Evolutionary conservation across 2,888 invertebrate genomes (phyloP).

Genomic region (Scrobipalpa atriplicella): DNA sequence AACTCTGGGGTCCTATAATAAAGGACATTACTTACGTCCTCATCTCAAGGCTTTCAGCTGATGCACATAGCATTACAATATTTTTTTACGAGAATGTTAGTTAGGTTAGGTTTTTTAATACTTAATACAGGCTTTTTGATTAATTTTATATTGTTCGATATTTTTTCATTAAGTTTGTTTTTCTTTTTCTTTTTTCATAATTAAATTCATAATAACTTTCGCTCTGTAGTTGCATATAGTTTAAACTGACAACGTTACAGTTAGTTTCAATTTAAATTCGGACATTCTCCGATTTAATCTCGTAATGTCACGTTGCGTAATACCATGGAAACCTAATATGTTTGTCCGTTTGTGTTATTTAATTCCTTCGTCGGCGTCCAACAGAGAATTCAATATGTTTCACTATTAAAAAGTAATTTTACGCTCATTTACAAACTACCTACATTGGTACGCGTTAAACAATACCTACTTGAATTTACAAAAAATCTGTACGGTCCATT

Average conservation of each 20-base stretch:
- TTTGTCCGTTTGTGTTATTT: neutral
- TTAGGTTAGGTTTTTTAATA: too few relatives aligned
- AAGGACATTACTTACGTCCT: too few relatives aligned
- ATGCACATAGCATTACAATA: too few relatives aligned
- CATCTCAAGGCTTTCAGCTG: too few relatives aligned
- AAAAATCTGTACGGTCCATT: neutral
- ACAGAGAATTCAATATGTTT: conserved; percentile 3
- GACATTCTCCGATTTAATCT: conserved; percentile 4
- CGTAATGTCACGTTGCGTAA: conserved; percentile 2
- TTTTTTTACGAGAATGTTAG: too few relatives aligned
- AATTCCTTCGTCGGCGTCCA: conserved; percentile 3
- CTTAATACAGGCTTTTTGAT: too few relatives aligned
- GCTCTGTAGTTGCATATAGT: neutral
- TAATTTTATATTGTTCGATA: neutral
- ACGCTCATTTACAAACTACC: neutral
- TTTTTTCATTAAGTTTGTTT: neutral
- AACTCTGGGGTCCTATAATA: too few relatives aligned
- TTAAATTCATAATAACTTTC: neutral
- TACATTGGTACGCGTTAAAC: conserved; percentile 10
- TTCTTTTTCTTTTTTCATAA: neutral
- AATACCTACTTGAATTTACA: conserved; percentile 4
- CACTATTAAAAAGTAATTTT: conserved; percentile 19
- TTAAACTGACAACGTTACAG: neutral
- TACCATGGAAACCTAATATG: conserved; percentile 12
- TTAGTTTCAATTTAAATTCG: neutral